A percentile compares a stretch with the other conserved stretches of the same genome.
These are phyloP conservation scores for Camelus bactrianus DNA, from an alignment of 2,113 vertebrate species.

Conservation along the genomic window DNA sequence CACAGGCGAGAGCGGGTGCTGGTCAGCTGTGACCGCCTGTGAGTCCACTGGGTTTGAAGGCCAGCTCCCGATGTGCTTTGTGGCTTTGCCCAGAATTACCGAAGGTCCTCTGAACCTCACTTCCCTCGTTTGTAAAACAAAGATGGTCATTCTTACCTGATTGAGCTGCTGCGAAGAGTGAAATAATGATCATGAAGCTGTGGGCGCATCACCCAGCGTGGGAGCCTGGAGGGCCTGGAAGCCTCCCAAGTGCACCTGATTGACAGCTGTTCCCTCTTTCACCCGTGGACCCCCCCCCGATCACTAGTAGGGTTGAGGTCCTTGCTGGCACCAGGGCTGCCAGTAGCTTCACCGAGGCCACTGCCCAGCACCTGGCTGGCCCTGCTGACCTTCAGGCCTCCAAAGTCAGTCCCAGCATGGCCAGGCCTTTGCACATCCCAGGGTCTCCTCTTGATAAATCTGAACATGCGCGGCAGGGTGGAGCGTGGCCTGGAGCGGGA, in stretches of 20 bases:
- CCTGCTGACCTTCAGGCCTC: not conserved
- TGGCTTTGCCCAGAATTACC: not conserved
- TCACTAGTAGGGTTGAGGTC: not conserved
- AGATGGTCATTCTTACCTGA: not conserved
- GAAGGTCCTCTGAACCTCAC: not conserved
- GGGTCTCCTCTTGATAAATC: not conserved
- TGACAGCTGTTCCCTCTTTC: not conserved
- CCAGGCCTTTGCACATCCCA: not conserved
- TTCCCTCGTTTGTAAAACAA: not conserved
- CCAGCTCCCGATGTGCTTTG: not conserved
- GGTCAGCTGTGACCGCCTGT: not conserved
- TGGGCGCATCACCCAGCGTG: accelerated
- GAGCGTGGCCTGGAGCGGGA: not conserved
- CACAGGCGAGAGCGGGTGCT: not conserved
- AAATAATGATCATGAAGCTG: not conserved
- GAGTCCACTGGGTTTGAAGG: not conserved
- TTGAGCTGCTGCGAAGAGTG: not conserved
- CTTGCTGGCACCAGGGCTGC: not conserved
- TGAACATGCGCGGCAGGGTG: accelerated
- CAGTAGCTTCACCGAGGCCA: not conserved
- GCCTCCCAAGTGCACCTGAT: not conserved
- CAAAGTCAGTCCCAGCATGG: not conserved
- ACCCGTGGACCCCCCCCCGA: not conserved
- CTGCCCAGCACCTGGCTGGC: not conserved
- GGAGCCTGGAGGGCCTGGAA: not conserved